Conservation (phyloP, 23 tunicate genomes). For the Styela clava region DNA sequence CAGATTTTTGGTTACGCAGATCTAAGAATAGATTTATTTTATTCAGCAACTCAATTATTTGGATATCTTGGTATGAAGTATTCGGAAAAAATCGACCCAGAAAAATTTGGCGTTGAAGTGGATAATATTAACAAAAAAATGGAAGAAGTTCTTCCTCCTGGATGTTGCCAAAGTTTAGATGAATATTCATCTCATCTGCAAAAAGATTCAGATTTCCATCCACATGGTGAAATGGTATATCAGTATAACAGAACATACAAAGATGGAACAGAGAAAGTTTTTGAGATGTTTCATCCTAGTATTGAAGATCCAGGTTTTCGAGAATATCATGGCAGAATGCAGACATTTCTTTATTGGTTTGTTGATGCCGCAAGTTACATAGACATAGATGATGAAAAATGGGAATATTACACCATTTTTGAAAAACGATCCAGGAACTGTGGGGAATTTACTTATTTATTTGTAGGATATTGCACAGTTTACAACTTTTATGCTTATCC, state of each 20-base stretch:
- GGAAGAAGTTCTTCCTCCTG: conserved; percentile 55
- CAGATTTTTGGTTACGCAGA: conserved; percentile 88
- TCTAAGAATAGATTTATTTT: conserved; percentile 49
- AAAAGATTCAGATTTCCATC: conserved; percentile 45
- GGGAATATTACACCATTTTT: conserved; percentile 89
- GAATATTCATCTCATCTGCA: conserved; percentile 49
- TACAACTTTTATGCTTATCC: conserved; percentile 92
- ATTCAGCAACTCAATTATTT: conserved; percentile 54
- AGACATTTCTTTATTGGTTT: conserved; percentile 89
- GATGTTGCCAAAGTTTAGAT: conserved; percentile 48
- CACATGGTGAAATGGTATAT: conserved; percentile 61
- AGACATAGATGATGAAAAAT: conserved; percentile 98
- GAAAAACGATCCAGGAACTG: conserved; percentile 35
- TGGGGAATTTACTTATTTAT: conserved; percentile 32
- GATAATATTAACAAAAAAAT: conserved; percentile 55
- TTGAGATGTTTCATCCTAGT: conserved; percentile 37
- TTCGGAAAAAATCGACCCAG: conserved; percentile 43
- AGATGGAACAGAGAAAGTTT: conserved; percentile 15
- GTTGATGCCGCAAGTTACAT: conserved; percentile 93
- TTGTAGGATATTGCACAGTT: conserved; percentile 94
- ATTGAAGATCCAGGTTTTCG: conserved; percentile 43
- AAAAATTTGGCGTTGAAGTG: conserved; percentile 52
- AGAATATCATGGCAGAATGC: conserved; percentile 82
- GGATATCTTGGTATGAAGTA: conserved; percentile 39
- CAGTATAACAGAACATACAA: conserved; percentile 34